These are phyloP conservation scores for Mus pahari DNA, from an alignment of 2,113 vertebrate genomes.

Conservation along the genomic window DNA sequence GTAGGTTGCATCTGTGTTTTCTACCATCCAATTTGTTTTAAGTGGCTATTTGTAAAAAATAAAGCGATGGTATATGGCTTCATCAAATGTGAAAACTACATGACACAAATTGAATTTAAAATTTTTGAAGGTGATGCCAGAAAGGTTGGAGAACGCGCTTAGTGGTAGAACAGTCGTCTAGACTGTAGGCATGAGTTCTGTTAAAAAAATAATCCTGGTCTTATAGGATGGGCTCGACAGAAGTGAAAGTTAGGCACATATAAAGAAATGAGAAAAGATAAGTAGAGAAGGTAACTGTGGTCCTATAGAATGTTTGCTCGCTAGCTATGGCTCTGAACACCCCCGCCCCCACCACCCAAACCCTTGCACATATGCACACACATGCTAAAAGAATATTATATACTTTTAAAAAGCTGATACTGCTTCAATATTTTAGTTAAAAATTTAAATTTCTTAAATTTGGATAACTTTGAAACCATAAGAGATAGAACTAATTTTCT, in stretches of 20 bases:
- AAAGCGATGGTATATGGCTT: constrained; percentile 22
- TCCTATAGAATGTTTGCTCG: not conserved
- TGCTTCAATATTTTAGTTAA: constrained; percentile 58
- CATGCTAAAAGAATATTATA: not conserved
- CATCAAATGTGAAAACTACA: constrained; percentile 10
- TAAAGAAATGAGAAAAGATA: not conserved
- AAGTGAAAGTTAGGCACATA: not conserved
- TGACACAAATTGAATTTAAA: constrained; percentile 37
- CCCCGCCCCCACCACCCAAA: not conserved
- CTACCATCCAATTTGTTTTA: not conserved
- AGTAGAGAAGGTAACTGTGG: not conserved
- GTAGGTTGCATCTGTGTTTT: not conserved
- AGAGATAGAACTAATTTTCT: not conserved
- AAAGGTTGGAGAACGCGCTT: not conserved
- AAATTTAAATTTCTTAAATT: not conserved
- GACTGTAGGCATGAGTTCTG: no score
- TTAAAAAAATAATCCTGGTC: not conserved
- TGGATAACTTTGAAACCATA: constrained; percentile 51
- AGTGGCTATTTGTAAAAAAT: constrained; percentile 37
- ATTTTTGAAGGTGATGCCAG: constrained; percentile 16
- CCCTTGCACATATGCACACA: not conserved
- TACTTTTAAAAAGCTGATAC: constrained; percentile 39
- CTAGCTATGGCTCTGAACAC: not conserved
- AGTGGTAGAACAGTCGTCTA: not conserved
- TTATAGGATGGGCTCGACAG: not conserved